A percentile compares a stretch with the other conserved stretches of the same genome.
Conservation (phyloP, 2,113 vertebrate species). For the Himantopus leucocephalus region DNA sequence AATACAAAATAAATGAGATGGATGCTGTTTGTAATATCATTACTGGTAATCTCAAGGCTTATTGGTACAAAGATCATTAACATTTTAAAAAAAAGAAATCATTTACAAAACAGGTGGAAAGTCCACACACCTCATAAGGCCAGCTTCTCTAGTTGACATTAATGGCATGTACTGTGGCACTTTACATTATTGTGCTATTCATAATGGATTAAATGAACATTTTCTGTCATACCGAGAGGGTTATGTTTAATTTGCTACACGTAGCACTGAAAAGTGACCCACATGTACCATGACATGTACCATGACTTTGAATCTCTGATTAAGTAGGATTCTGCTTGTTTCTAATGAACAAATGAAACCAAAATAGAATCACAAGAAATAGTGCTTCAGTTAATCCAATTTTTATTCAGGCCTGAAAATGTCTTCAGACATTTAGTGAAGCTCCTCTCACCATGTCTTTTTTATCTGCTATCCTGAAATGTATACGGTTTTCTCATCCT, state of each 20-base stretch:
- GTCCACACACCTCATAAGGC: background rate
- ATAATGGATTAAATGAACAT: background rate
- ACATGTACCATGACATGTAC: background rate
- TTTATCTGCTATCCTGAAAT: background rate
- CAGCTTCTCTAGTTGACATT: background rate
- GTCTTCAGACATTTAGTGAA: background rate
- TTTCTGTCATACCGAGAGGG: background rate
- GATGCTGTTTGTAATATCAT: background rate
- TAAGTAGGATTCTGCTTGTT: background rate
- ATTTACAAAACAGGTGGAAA: background rate
- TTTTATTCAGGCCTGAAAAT: slow-evolving; percentile 17
- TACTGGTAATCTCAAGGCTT: background rate
- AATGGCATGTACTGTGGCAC: background rate
- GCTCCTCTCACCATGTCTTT: background rate
- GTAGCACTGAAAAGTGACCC: background rate
- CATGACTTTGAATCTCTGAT: background rate
- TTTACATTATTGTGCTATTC: background rate
- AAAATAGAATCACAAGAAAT: background rate
- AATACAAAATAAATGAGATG: background rate
- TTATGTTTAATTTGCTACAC: background rate
- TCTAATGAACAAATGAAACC: slow-evolving; percentile 19
- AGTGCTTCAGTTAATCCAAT: background rate
- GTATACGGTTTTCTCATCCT: background rate
- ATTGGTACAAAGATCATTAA: background rate
- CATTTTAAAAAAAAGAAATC: background rate